These are phyloP conservation scores for Artibeus jamaicensis DNA, from an alignment of 2,797 vertebrate species.

Conservation along the genomic window DNA sequence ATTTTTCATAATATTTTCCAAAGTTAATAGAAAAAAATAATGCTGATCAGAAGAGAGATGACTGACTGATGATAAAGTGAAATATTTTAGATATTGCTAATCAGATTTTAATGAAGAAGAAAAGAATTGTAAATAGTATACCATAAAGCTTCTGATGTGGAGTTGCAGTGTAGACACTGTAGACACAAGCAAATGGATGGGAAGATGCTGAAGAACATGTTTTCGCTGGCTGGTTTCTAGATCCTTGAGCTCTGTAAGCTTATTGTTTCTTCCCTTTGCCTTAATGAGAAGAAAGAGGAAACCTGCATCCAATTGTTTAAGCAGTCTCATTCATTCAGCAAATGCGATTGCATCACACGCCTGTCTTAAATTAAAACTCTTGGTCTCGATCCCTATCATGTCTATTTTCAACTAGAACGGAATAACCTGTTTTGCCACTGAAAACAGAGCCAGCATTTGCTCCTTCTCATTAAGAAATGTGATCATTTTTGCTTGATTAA, in stretches of 20 bases:
- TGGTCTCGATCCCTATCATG: neutral
- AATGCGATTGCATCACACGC: neutral
- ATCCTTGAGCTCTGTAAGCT: neutral
- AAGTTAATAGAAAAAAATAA: neutral
- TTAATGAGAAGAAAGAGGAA: neutral
- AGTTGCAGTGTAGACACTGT: neutral
- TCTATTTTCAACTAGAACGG: neutral
- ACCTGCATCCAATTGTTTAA: neutral
- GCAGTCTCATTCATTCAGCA: neutral
- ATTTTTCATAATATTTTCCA: neutral
- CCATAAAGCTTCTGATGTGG: neutral
- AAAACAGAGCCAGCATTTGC: neutral
- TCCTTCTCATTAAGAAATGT: neutral
- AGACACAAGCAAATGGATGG: neutral
- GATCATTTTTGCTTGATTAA: conserved; percentile 7
- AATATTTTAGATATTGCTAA: neutral
- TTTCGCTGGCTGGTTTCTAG: neutral
- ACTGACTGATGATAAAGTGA: neutral
- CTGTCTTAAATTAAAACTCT: neutral
- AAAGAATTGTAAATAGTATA: neutral
- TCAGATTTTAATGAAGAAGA: conserved; percentile 6
- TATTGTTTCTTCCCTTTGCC: neutral
- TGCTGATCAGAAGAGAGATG: neutral
- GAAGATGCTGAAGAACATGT: neutral
- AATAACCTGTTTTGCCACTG: neutral